Evolutionary conservation across 1,140 invertebrate genomes (phyloP).

Genomic region (Microvelia longipes): DNA sequence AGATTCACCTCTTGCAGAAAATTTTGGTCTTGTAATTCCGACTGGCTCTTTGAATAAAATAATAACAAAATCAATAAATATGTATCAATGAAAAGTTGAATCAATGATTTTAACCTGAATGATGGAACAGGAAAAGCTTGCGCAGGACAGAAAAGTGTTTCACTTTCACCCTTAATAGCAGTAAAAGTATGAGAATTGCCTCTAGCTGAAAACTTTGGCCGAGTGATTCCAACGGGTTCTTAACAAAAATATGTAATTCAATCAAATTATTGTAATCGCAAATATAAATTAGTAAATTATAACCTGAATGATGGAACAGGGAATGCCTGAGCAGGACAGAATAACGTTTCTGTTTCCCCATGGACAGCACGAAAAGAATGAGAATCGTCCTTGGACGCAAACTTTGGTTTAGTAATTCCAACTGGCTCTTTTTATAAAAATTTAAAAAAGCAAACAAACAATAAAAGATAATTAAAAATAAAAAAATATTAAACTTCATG

Average conservation of each 20-base stretch:
- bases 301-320: constrained; percentile 34
- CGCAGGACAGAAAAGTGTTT: constrained; percentile 38
- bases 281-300: no score
- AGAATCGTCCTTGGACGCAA: constrained; percentile 32
- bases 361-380: constrained; percentile 33
- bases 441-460: not conserved
- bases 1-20: constrained; percentile 12
- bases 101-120: constrained; percentile 38
- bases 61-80: no score
- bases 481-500: no score
- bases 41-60: constrained; percentile 53
- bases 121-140: constrained; percentile 48
- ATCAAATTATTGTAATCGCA: no score
- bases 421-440: constrained; percentile 42
- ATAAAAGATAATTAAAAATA: constrained; percentile 28
- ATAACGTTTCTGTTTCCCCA: constrained; percentile 14
- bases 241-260: not conserved
- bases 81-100: no score
- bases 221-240: constrained; percentile 51
- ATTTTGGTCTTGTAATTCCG: constrained; percentile 47
- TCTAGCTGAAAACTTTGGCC: constrained; percentile 48
- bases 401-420: constrained; percentile 48
- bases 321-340: constrained; percentile 17
- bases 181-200: constrained; percentile 40
- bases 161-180: not conserved